Evolutionary conservation across 1,140 invertebrate genomes (phyloP), one percentile per base, ranked within the genome.

Genomic region (Campoletis sonorensis): DNA sequence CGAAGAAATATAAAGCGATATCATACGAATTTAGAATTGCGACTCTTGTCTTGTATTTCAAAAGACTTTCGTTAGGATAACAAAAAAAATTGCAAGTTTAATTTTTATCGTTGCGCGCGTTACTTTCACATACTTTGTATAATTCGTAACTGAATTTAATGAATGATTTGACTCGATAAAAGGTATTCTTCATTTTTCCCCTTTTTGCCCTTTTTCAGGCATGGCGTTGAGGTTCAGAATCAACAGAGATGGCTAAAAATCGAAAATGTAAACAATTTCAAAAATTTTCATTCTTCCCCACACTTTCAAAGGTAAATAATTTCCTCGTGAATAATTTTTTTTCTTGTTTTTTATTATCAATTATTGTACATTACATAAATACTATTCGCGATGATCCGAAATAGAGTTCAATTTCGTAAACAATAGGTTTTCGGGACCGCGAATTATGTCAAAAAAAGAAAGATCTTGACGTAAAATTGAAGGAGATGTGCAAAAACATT

Each of bases 291-390:
- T 8, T 45, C 8, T 58, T 21, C 4, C 18, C 4, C 16, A 58
- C 7, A 11, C 5, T n/a, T 58, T 5, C 5, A 21, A 58, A 58
- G 26, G 30, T 27, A 68, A 30, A 68, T 30, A 30, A 58, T 30
- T 27, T 4, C 5, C 64, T 26, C n/a, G 30, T 23, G 8, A 30
- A n/a, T 71, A 15, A 16, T 13, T 8, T 71, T 33, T 27, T 71
- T 71, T 8, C n/a, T 30, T 16, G 16, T 10, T 33, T 79, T 84
- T 79, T 82, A 76, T 78, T 85, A 87, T 80, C 45, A 82, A 81
- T 83, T 83, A 80, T 87, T 85, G 64, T 82, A 71, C 68, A 37
- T 71, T 71, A 71, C 68, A 71, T 37, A 30, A 71, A 71, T 71
- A 71, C 68, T 71, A 71, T 71, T 27, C 64, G 5, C 11, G 21